Conservation (phyloP, 2,113 vertebrate species). For the Cyprinodon brontotheroides region DNA sequence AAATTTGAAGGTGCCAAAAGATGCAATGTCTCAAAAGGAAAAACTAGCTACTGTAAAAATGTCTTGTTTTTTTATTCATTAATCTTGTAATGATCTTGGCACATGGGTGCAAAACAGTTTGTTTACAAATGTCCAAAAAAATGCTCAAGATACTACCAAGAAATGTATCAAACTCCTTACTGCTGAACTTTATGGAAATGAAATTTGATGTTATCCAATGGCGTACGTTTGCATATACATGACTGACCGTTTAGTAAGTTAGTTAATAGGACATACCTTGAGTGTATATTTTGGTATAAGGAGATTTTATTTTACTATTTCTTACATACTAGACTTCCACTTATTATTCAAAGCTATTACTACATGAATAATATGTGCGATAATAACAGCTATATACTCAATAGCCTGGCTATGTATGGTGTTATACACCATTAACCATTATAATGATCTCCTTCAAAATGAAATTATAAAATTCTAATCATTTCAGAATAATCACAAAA, state of each 20-base stretch:
- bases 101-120: neutral
- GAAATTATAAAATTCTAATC: neutral
- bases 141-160: neutral
- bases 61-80: neutral
- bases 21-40: too few species aligned
- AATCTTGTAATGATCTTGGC: neutral
- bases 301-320: neutral
- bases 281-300: neutral
- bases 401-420: neutral
- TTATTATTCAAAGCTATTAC: neutral
- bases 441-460: neutral
- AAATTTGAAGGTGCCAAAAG: too few species aligned
- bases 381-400: neutral
- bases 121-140: neutral
- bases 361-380: neutral
- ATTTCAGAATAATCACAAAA: neutral
- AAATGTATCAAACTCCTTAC: neutral
- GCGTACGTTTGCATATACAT: neutral
- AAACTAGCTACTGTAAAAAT: neutral
- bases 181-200: neutral
- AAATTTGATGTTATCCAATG: neutral
- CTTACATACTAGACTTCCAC: neutral
- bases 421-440: neutral
- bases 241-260: neutral
- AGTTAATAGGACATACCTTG: too few species aligned